Conservation (phyloP, 2,888 invertebrate genomes). For the Himalopsyche anomala region DNA sequence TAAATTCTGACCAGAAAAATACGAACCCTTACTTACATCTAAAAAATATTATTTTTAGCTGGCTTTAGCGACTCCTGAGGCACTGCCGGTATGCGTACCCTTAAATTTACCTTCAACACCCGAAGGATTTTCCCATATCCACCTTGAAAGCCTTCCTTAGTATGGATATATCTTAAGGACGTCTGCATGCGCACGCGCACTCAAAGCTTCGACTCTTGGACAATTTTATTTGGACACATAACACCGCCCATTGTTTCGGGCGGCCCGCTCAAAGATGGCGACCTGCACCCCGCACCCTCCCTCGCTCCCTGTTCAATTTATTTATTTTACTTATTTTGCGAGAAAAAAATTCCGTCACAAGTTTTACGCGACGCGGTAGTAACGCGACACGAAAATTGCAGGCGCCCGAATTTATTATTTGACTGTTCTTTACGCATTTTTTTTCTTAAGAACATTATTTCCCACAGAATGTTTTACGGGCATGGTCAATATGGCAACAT, state of each 20-base stretch:
- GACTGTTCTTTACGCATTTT: slow-evolving; percentile 33
- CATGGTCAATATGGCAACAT: too few species aligned
- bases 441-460: slow-evolving; percentile 47
- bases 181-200: slow-evolving; percentile 54
- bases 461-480: not conserved
- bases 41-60: too few species aligned
- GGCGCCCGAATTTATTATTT: slow-evolving; percentile 64
- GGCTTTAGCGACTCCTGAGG: too few species aligned
- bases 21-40: too few species aligned
- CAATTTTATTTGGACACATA: slow-evolving; percentile 56
- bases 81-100: too few species aligned
- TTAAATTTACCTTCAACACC: not conserved
- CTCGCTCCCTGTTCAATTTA: slow-evolving; percentile 28
- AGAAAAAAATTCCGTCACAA: slow-evolving; percentile 48
- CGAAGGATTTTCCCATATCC: slow-evolving; percentile 29
- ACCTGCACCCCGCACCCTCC: slow-evolving; percentile 39
- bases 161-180: slow-evolving; percentile 47
- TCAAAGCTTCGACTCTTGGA: slow-evolving; percentile 56
- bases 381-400: slow-evolving; percentile 63
- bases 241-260: slow-evolving; percentile 64
- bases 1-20: too few species aligned
- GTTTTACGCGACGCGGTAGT: slow-evolving; percentile 46
- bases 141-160: slow-evolving; percentile 31
- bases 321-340: slow-evolving; percentile 58
- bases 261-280: slow-evolving; percentile 63